Evolutionary conservation across 2,888 invertebrate species (phyloP), one percentile per base, ranked within the genome.

Genomic region (Latrodectus elegans): DNA sequence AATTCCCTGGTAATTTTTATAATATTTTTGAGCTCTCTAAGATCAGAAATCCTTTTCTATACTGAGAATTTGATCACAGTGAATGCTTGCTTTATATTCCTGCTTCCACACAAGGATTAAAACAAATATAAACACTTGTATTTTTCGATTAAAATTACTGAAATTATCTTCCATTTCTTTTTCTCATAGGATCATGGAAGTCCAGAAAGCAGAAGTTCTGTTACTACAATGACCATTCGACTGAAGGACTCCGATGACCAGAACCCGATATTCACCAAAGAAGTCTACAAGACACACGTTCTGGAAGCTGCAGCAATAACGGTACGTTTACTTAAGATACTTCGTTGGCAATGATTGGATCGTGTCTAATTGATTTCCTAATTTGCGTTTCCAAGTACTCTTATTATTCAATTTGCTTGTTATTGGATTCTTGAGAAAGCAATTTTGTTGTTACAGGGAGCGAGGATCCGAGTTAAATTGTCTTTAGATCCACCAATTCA

Each of bases 201-300:
- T 0, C 96, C 97, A 0, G 88, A 89, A 60, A 94, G 95, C 4
- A 94, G 94, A 89, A 95, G 94, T 90, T 93, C 95, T 9, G 96
- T 95, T 90, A 94, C 96, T 0, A 95, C 95, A 0, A 93, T 97
- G 6, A 94, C 94, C 80, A 94, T 97, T 73, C 93, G 94, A 55
- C 95, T 97, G 0, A 93, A 94, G 84, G 96, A 90, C 78, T 89
- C 90, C 8, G 90, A 90, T 64, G 90, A 90, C 75, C 90, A 90
- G 75, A 90, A 90, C 67, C 96, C 97, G 0, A 95, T 95, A 91
- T 97, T 97, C 91, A 95, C 96, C 0, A 94, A 94, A 88, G 95
- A 96, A 14, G 94, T 96, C 49, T 97, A 97, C 92, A 94, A 94
- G 86, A 95, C 96, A 0, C 95, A 94, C 91, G 95, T 97, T 89